phyloP scores from a whole-genome alignment of 2,797 vertebrate genomes.

The Phoxinus dragarum region DNA sequence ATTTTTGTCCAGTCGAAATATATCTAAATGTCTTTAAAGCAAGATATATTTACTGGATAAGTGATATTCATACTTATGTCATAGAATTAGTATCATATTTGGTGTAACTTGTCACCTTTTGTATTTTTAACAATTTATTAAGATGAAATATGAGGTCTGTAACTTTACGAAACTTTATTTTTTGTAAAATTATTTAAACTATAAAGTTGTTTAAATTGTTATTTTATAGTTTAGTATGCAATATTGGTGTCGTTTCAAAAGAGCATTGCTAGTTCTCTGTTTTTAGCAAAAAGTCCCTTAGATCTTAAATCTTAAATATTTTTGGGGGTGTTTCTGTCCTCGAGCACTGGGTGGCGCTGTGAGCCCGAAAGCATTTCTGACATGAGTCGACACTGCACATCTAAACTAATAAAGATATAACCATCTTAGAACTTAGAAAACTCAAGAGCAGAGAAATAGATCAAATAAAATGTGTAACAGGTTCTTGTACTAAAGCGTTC shows the following conservation, averaged over 20 bases:
- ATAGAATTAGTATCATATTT: not conserved
- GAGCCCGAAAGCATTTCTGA: slow-evolving; percentile 51
- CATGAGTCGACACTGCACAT: not conserved
- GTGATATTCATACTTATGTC: not conserved
- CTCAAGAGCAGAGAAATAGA: not conserved
- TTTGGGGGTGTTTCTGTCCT: not conserved
- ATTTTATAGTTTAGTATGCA: not conserved
- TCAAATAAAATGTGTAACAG: too few species aligned
- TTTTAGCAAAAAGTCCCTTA: not conserved
- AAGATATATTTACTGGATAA: not conserved
- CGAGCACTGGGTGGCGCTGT: slow-evolving; percentile 66
- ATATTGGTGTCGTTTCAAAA: not conserved
- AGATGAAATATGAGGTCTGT: not conserved
- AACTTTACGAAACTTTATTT: not conserved
- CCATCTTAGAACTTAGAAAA: too few species aligned
- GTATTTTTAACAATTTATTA: not conserved
- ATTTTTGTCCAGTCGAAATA: not conserved
- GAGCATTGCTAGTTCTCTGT: not conserved
- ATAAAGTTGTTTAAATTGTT: not conserved
- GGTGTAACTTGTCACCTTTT: not conserved
- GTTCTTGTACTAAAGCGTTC: not conserved
- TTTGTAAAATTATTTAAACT: not conserved
- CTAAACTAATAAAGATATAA: slow-evolving; percentile 15
- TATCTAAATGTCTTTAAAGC: not conserved
- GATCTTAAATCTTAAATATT: not conserved